Base-by-base conservation (phyloP, 2,888 invertebrate species). In the Pachydiplax longipennis region DNA sequence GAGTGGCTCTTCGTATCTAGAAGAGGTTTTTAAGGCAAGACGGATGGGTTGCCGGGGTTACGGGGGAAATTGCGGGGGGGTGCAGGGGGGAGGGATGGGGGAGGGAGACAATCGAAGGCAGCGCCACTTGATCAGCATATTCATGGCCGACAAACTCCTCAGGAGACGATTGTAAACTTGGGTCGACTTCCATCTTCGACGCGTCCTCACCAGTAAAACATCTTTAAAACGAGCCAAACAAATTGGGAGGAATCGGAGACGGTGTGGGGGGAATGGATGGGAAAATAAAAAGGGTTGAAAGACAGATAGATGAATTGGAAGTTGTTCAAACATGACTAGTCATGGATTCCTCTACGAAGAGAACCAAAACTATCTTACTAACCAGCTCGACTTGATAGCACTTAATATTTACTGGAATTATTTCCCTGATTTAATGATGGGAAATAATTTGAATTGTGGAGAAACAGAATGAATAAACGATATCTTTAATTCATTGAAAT, bases 121-220 rank as follows among this genome's bases (percentile, higher is more conserved):
- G 81, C 40, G 5, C 81, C 81, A 13, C n/a, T 81, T 25, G 48
- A 83, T 83, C 83, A 83, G 83, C 83, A 83, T 83, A 83, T 83
- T 83, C 83, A 83, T 83, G 83, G 83, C 58, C 83, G 35, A 48
- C 25, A 48, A 82, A 82, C 83, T 83, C 83, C 83, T 83, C 58
- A 25, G 35, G 83, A 83, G 58, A 83, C 31, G 83, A 83, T 48
- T 31, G 58, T 31, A 18, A 58, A 48, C 58, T 35, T 83, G 25
- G 22, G 13, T 48, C 53, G 58, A 44, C 58, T 48, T 35, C 58
- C 25, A 31, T 31, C 83, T 58, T 25, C 73, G 73, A 73, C 73
- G 31, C 31, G 25, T 31, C 73, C 31, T 31, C 73, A 13, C 65
- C n/a, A 65, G 65, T 65, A 37, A 13, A 37, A 35, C 37, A 35